Base-by-base conservation (phyloP, 2,888 invertebrate genomes). In the Tolmerus cingulatus region DNA sequence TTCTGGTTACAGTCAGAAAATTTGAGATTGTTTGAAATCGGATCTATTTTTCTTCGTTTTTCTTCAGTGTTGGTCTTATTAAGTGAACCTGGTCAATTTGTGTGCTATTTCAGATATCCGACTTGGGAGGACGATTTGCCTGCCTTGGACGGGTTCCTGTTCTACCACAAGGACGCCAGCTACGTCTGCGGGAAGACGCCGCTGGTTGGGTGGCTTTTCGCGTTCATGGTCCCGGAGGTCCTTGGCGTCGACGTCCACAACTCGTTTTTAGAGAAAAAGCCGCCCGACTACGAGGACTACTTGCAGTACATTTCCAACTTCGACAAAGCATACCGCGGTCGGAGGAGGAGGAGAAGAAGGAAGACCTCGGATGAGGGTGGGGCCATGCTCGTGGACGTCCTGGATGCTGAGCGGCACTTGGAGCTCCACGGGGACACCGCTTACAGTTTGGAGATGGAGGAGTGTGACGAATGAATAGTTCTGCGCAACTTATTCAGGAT, bases 151-250 rank as follows among this genome's bases (percentile, higher is more conserved):
- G 99, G 99, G 0, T 91, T 98, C 55, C 93, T 99, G 86, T 99
- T 99, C 93, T 99, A 97, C 92, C 98, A 99, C 92, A 96, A 96
- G 90, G 94, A 95, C 88, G 95, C 96, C 0, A 95, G 95, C 89
- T 99, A 99, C 91, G 94, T 94, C 8, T 93, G 95, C 85, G 97
- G 97, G 2, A 92, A 94, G 81, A 97, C 98, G 0, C 98, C 99
- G 0, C 93, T 99, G 9, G 97, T 98, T 1, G 96, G 96, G 1
- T 99, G 99, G 99, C 93, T 99, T 1, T 97, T 96, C 91, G 95
- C 97, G 0, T 98, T 94, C 91, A 98, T 98, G 98, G 91, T 98
- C 9, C 95, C 95, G 0, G 97, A 98, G 93, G 93, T 97, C 5
- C 88, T 92, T 1, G 89, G 89, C 0, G 79, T 90, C 27, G 23